These are phyloP conservation scores for Parasteatoda tepidariorum DNA, from an alignment of 1,140 invertebrate species.

Conservation along the genomic window DNA sequence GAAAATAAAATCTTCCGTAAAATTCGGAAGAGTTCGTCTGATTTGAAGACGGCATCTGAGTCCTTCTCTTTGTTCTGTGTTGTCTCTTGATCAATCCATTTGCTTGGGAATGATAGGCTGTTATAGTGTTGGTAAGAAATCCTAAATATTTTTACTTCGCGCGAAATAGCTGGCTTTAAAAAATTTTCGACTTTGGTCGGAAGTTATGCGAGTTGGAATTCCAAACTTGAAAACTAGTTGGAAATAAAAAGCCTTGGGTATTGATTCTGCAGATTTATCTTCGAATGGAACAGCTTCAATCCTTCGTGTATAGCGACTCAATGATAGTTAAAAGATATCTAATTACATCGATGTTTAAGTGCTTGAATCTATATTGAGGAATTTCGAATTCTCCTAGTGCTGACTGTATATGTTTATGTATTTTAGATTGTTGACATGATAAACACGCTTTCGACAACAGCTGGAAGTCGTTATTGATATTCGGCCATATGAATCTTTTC, in stretches of 20 bases:
- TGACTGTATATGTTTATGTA: slow-evolving; percentile 16
- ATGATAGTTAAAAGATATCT: slow-evolving; percentile 67
- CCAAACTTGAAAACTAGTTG: slow-evolving; percentile 67
- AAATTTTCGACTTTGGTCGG: slow-evolving; percentile 71
- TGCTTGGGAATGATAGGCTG: slow-evolving; percentile 64
- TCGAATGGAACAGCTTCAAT: slow-evolving; percentile 68
- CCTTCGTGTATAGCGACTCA: slow-evolving; percentile 69
- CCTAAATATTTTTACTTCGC: slow-evolving; percentile 43
- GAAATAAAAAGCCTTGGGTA: too few relatives aligned
- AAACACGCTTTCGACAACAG: too few relatives aligned
- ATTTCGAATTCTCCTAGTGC: too few relatives aligned
- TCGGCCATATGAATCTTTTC: slow-evolving; percentile 44
- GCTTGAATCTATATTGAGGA: too few relatives aligned
- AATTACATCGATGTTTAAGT: slow-evolving; percentile 65
- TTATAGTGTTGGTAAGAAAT: not conserved
- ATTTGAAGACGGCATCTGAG: too few relatives aligned
- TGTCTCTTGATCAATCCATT: slow-evolving; percentile 66
- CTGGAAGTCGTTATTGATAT: slow-evolving; percentile 19
- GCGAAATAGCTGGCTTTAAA: slow-evolving; percentile 65
- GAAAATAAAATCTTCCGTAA: too few relatives aligned
- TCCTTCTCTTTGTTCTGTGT: not conserved
- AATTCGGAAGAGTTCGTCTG: too few relatives aligned
- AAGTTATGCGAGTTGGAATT: slow-evolving; percentile 63
- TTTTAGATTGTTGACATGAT: too few relatives aligned
- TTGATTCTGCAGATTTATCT: slow-evolving; percentile 67